Evolutionary conservation across 2,888 invertebrate genomes (phyloP), one percentile per base, ranked within the genome.

Genomic region (Esperia sulphurella): DNA sequence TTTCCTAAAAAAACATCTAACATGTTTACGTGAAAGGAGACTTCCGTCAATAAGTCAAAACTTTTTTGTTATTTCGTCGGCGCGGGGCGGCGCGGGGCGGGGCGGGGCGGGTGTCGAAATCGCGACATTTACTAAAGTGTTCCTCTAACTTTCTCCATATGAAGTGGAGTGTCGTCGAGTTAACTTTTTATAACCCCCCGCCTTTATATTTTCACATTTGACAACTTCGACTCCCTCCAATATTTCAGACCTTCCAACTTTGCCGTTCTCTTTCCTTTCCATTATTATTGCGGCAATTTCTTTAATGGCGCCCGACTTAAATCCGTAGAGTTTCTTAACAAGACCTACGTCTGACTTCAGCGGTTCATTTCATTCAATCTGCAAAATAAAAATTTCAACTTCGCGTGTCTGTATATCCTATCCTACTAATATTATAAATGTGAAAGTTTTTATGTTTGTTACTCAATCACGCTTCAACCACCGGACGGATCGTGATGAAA

Each of bases 51-150:
- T 69, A 69, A 69, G 65, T 69, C 68, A 69, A 63, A 69, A 57
- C 73, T 85, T 85, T 78, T 78, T 76, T 79, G 81, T 78, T 81
- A 73, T 79, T 77, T 70, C 70, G 72, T 64, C 51, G 53, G 55
- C 55, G 63, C 56, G 31, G 31, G 9, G 31, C 31, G 31, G 5
- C n/a, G 21, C 2, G 21, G 21, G 3, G 21, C 2, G 21, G 21
- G 21, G 21, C 21, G 5, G 21, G 21, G n/a, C 30, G 61, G 68
- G 79, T 77, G 80, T 75, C 65, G 78, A 71, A 74, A 78, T 75
- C 77, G 78, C 68, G 76, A 71, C 80, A 80, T 83, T 83, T 72
- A 65, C 74, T 74, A 76, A 83, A 84, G 81, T 81, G 81, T 77
- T 70, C 71, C 71, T 55, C 61, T 65, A 82, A 83, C 79, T 83